These are phyloP conservation scores for Lepidurus packardi DNA, from an alignment of 1,140 invertebrate genomes.

Conservation along the genomic window DNA sequence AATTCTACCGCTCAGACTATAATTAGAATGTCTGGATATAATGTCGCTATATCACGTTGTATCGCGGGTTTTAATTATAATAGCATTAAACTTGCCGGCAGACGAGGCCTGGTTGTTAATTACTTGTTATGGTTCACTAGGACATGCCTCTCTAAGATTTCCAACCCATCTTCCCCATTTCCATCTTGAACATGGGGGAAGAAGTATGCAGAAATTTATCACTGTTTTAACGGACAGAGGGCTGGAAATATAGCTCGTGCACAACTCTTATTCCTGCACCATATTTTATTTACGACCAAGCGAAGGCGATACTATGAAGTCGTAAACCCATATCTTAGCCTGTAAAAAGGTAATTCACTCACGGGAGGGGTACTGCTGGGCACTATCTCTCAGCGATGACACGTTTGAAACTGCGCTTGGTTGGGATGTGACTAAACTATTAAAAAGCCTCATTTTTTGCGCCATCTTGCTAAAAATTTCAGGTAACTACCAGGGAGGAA, in stretches of 20 bases:
- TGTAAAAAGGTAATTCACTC: not conserved
- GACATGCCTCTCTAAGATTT: too few relatives aligned
- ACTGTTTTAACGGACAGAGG: not conserved
- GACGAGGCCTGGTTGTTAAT: too few relatives aligned
- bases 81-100: too few relatives aligned
- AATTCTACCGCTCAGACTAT: too few relatives aligned
- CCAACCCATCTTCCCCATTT: too few relatives aligned
- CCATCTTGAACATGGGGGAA: too few relatives aligned
- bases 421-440: not conserved
- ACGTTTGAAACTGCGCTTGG: not conserved
- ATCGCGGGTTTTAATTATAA: too few relatives aligned
- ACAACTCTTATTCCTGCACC: not conserved
- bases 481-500: not conserved
- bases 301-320: not conserved
- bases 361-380: not conserved
- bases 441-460: not conserved
- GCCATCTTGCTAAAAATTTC: not conserved
- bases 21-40: too few relatives aligned
- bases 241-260: not conserved
- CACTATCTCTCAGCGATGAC: not conserved
- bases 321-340: not conserved
- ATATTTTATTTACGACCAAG: slow-evolving; percentile 1
- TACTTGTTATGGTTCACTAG: too few relatives aligned
- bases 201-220: too few relatives aligned
- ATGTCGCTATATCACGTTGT: too few relatives aligned